Conservation (phyloP, 1,140 invertebrate genomes). For the Trichoplusia ni region DNA sequence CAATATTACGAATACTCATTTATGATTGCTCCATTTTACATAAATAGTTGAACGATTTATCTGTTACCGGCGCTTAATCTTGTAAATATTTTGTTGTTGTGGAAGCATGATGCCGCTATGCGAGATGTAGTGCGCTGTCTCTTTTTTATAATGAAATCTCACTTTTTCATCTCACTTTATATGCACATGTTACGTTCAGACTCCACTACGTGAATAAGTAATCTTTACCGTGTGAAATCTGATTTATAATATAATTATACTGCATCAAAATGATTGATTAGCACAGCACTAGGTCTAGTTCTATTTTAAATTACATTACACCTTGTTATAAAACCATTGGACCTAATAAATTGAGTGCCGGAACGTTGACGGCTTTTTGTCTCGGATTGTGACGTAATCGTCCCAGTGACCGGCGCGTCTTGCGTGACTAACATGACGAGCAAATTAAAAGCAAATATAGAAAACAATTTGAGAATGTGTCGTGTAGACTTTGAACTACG, state of each 20-base stretch:
- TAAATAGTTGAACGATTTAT: not conserved
- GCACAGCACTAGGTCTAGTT: too few relatives aligned
- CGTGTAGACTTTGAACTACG: not conserved
- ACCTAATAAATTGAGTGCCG: conserved; percentile 6
- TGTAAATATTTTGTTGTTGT: too few relatives aligned
- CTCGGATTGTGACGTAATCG: not conserved
- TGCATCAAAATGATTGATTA: too few relatives aligned
- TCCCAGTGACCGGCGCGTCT: conserved; percentile 27
- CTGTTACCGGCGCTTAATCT: not conserved
- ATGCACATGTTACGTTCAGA: too few relatives aligned
- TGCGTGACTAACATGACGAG: conserved; percentile 17
- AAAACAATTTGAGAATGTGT: not conserved
- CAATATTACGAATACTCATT: not conserved
- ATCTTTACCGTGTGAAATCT: too few relatives aligned
- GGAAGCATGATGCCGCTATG: too few relatives aligned
- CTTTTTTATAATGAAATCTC: too few relatives aligned
- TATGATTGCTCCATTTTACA: conserved; percentile 3
- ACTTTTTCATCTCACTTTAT: too few relatives aligned
- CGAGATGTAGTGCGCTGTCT: too few relatives aligned
- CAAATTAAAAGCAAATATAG: not conserved
- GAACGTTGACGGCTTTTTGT: conserved; percentile 13
- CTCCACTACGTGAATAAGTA: too few relatives aligned
- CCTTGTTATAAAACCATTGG: not conserved
- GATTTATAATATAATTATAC: too few relatives aligned
- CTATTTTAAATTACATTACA: too few relatives aligned